Percentiles rank a stretch among this genome's conserved stretches.
Evolutionary conservation across 2,113 vertebrate species (phyloP).

Genomic region (Falcunculus frontatus): DNA sequence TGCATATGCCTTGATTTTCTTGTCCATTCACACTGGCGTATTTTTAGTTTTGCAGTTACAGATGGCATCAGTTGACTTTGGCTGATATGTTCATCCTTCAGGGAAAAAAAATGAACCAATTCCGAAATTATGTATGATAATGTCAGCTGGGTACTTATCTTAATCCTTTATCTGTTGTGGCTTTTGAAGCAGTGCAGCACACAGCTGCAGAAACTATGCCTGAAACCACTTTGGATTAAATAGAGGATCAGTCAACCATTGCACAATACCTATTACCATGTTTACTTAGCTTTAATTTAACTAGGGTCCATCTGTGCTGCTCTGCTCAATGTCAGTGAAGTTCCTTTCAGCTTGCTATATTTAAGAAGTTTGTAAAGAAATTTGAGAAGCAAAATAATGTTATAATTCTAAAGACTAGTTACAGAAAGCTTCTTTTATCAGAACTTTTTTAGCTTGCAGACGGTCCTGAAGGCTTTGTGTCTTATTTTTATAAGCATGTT

Average conservation of each 20-base stretch:
- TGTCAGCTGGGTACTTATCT: slow-evolving; percentile 36
- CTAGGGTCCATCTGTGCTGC: slow-evolving; percentile 56
- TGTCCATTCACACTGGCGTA: neutral
- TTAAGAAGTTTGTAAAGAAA: slow-evolving; percentile 64
- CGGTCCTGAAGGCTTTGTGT: slow-evolving; percentile 63
- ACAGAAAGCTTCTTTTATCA: slow-evolving; percentile 58
- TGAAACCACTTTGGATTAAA: slow-evolving; percentile 60
- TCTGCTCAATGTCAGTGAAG: slow-evolving; percentile 50
- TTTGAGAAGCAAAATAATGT: slow-evolving; percentile 61
- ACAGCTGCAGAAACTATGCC: slow-evolving; percentile 33
- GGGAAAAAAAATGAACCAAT: slow-evolving; percentile 36
- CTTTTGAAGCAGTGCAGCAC: slow-evolving; percentile 37
- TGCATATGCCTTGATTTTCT: slow-evolving; percentile 27
- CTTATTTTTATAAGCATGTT: slow-evolving; percentile 81
- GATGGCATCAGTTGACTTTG: slow-evolving; percentile 49
- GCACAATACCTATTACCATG: slow-evolving; percentile 50
- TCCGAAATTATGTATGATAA: slow-evolving; percentile 2
- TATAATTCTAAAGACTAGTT: slow-evolving; percentile 54
- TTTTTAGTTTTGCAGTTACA: slow-evolving; percentile 38
- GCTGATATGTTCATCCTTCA: slow-evolving; percentile 18
- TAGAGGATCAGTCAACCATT: slow-evolving; percentile 48
- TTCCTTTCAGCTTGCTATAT: slow-evolving; percentile 53
- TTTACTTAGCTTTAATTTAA: slow-evolving; percentile 71
- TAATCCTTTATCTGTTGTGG: slow-evolving; percentile 31
- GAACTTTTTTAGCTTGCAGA: slow-evolving; percentile 52